phyloP scores from a whole-genome alignment of 2,113 vertebrate species.

The Hystrix brachyura region DNA sequence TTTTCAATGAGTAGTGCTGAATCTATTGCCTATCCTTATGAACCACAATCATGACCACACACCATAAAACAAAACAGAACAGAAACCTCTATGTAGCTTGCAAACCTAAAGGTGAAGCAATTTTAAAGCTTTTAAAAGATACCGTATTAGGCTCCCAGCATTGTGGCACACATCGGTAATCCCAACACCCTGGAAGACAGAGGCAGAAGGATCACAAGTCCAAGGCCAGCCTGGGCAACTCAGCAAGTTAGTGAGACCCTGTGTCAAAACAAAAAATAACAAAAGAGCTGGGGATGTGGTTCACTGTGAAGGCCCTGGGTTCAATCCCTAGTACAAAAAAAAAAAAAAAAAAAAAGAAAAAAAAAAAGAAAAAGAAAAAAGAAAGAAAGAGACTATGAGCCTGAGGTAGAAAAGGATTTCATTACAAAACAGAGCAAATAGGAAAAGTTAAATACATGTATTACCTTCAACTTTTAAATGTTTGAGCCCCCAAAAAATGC shows the following conservation, averaged over 20 bases:
- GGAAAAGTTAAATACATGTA: neutral
- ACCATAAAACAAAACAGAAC: neutral
- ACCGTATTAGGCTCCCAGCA: neutral
- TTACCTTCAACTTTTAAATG: neutral
- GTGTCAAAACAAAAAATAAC: neutral
- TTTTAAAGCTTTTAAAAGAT: neutral
- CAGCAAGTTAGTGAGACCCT: neutral
- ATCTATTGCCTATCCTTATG: neutral
- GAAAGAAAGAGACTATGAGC: neutral
- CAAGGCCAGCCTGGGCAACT: neutral
- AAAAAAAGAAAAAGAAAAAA: no score
- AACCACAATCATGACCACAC: neutral
- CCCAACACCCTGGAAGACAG: neutral
- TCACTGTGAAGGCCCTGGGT: neutral
- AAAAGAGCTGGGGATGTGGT: neutral
- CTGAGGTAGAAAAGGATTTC: neutral
- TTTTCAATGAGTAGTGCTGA: neutral
- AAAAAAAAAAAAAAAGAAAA: no score
- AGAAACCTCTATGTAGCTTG: neutral
- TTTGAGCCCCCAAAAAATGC: neutral
- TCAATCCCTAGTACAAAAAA: neutral
- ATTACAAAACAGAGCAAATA: neutral
- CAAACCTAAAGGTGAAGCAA: neutral
- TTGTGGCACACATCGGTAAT: neutral
- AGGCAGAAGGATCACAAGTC: neutral